phyloP scores from a whole-genome alignment of 1,140 invertebrate species.

The Pseudomyrmex gracilis region DNA sequence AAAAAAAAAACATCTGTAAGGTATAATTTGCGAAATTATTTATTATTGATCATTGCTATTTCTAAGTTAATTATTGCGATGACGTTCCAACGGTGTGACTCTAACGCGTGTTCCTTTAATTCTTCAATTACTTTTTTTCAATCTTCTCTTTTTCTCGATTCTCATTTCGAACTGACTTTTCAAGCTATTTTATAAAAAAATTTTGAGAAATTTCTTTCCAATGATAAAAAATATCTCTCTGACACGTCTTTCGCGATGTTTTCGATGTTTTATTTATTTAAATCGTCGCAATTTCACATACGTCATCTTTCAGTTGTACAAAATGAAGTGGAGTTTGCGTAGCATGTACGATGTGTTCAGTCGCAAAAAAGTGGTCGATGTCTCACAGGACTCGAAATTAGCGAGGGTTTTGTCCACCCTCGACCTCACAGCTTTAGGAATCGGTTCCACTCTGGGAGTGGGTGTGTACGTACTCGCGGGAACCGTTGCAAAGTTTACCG shows the following conservation, averaged over 20 bases:
- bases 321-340: conserved; percentile 59
- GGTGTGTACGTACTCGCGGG: conserved; percentile 96
- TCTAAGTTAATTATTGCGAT: no score
- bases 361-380: conserved; percentile 73
- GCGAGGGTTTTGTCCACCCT: conserved; percentile 90
- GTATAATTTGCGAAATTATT: no score
- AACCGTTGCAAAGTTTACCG: conserved; percentile 91
- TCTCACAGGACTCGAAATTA: conserved; percentile 84
- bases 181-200: not conserved
- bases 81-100: no score
- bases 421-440: conserved; percentile 92
- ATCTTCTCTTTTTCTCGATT: no score
- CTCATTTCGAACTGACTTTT: no score
- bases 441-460: conserved; percentile 94
- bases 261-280: no score
- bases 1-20: not conserved
- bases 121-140: no score
- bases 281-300: not conserved
- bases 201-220: not conserved
- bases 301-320: conserved; percentile 62
- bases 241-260: no score
- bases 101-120: no score
- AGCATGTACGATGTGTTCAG: conserved; percentile 68
- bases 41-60: no score
- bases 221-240: no score